phyloP scores from a whole-genome alignment of 53 echinoderm and acorn worm genomes.

The Crossaster papposus region DNA sequence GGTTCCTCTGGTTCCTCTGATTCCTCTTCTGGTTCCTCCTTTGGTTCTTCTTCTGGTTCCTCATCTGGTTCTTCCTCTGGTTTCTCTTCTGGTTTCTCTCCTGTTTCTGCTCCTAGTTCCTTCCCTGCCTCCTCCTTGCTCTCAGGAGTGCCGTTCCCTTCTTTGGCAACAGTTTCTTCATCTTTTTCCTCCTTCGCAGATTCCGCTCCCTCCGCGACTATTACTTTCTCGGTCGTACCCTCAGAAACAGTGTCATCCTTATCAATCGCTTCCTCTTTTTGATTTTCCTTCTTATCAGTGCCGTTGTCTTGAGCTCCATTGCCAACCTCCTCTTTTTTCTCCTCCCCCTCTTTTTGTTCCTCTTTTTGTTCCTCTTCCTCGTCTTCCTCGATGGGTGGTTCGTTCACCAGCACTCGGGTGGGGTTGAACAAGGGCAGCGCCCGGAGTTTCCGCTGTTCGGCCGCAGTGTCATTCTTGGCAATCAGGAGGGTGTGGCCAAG shows the following conservation, averaged over 20 bases:
- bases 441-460: slow-evolving; percentile 71
- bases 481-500: slow-evolving; percentile 87
- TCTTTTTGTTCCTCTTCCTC: slow-evolving; percentile 29
- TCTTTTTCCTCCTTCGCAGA: not conserved
- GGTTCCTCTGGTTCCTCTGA: slow-evolving; percentile 6
- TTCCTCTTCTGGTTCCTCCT: slow-evolving; percentile 8
- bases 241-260: not conserved
- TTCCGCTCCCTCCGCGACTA: not conserved
- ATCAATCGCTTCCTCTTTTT: not conserved
- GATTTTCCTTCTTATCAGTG: not conserved
- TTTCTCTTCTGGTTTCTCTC: not conserved
- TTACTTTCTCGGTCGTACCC: too few species aligned
- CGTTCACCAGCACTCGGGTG: slow-evolving; percentile 47
- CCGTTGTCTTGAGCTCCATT: slow-evolving; percentile 12
- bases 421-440: slow-evolving; percentile 81
- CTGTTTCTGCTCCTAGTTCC: not conserved
- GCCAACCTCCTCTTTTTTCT: not conserved
- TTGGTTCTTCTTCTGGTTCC: slow-evolving; percentile 7
- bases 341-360: not conserved
- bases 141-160: not conserved
- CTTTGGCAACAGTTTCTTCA: not conserved
- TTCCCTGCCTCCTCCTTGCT: slow-evolving; percentile 16
- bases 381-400: slow-evolving; percentile 41
- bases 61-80: too few species aligned
- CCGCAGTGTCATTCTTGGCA: slow-evolving; percentile 77